Percentiles rank a stretch among this genome's conserved stretches.
Evolutionary conservation across 2,888 invertebrate genomes (phyloP).

Genomic region (Exocentrus adspersus): DNA sequence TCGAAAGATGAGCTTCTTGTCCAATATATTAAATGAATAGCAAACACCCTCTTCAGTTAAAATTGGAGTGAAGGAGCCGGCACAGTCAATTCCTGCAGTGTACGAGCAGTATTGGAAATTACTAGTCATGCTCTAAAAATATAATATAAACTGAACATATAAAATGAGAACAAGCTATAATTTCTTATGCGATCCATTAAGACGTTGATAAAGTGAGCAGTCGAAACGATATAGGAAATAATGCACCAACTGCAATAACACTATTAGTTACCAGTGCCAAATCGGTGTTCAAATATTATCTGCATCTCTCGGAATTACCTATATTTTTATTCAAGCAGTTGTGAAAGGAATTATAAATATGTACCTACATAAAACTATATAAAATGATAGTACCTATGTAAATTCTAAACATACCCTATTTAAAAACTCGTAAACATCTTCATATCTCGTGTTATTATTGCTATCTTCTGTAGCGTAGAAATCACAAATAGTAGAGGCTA

Average conservation of each 20-base stretch:
- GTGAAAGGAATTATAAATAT: no score
- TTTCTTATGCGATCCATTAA: no score
- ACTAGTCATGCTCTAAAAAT: conserved; percentile 31
- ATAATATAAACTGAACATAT: no score
- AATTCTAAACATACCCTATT: conserved; percentile 35
- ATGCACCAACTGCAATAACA: no score
- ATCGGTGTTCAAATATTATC: no score
- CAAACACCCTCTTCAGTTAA: conserved; percentile 80
- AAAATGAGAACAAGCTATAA: no score
- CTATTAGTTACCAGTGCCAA: no score
- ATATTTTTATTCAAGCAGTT: no score
- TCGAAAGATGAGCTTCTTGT: conserved; percentile 68
- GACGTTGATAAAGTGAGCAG: no score
- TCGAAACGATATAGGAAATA: no score
- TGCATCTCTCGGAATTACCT: no score
- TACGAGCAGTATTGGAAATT: conserved; percentile 41
- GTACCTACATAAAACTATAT: background rate
- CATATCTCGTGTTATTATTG: conserved; percentile 31
- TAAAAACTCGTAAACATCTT: conserved; percentile 43
- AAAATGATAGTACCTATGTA: no score
- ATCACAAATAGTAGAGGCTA: conserved; percentile 35
- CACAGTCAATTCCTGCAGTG: conserved; percentile 44
- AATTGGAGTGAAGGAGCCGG: conserved; percentile 53
- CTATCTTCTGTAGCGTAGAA: conserved; percentile 22
- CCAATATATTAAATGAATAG: conserved; percentile 75